Base-by-base conservation (phyloP, 1,140 invertebrate genomes). In the Archegozetes longisetosus region DNA sequence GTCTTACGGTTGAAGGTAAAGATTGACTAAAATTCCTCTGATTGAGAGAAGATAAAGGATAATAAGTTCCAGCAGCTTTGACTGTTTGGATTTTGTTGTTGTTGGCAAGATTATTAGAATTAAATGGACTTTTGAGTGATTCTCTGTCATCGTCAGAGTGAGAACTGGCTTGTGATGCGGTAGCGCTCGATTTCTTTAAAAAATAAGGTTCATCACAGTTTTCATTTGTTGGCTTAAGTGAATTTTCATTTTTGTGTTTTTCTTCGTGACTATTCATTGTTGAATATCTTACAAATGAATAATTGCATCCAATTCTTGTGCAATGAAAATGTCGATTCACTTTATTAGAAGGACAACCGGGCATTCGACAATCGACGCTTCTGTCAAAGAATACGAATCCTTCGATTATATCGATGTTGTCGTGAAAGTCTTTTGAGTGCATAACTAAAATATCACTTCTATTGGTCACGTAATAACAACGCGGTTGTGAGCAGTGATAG, bases 61-160 rank as follows among this genome's bases (percentile, higher is more conserved):
- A 92, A 79, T 87, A 92, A 73, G 86, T 92, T 72, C 88, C 88
- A 68, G 85, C 81, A 73, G 88, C 85, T 82, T 87, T 91, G 76
- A 90, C 85, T 78, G 88, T 84, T 28, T 55, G 67, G 54, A 58
- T 57, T 53, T 61, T 66, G 61, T 60, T 4, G 50, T 51, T 25
- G 24, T 25, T 6, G 6, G 6, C 6, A 40, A 40, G 32, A 17
- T 40, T 40, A 9, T 17, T 6, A 17, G 6, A 9, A 17, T 17
- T 40, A 9, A 17, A 40, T 40, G 50, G 50, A 51, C 50, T 51
- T 6, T n/a, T 4, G 6, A 26, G 20, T 25, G 20, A 20, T 6
- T 25, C 50, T 25, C 24, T 25, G 20, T 51, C 50, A n/a, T 51
- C 50, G 20, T 51, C 50, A 4, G 29, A 49, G 40, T 26, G 29